A percentile compares a stretch with the other conserved stretches of the same genome.
phyloP scores from a whole-genome alignment of 2,113 vertebrate genomes.

The Prochilodus magdalenae region DNA sequence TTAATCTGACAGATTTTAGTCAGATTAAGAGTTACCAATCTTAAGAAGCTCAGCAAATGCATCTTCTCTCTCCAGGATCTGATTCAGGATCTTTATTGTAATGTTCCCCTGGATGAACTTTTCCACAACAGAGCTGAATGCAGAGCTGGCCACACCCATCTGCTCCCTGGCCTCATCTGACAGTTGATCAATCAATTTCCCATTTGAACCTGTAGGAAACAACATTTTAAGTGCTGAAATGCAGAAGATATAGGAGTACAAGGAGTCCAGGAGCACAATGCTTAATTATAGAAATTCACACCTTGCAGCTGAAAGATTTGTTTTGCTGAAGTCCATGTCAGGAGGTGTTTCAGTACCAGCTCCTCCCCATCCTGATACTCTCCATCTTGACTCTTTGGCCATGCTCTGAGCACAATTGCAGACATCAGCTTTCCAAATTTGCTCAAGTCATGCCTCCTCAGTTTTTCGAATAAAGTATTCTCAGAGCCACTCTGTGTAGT shows the following conservation, averaged over 20 bases:
- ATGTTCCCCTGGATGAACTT: slow-evolving; percentile 69
- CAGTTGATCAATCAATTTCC: slow-evolving; percentile 70
- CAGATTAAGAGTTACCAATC: slow-evolving; percentile 82
- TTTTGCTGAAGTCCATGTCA: slow-evolving; percentile 79
- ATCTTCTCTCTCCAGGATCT: slow-evolving; percentile 58
- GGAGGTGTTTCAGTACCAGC: slow-evolving; percentile 76
- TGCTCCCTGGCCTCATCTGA: slow-evolving; percentile 70
- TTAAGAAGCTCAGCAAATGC: slow-evolving; percentile 77
- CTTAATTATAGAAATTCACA: slow-evolving; percentile 44
- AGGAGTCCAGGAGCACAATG: background rate
- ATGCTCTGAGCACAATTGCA: slow-evolving; percentile 80
- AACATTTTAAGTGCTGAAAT: slow-evolving; percentile 20
- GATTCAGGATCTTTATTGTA: slow-evolving; percentile 71
- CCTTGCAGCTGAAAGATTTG: slow-evolving; percentile 80
- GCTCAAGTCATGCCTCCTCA: slow-evolving; percentile 15
- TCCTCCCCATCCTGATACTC: slow-evolving; percentile 55
- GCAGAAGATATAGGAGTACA: background rate
- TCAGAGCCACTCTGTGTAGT: slow-evolving; percentile 68
- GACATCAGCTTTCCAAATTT: slow-evolving; percentile 84
- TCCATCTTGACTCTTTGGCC: slow-evolving; percentile 71
- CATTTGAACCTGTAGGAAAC: slow-evolving; percentile 67
- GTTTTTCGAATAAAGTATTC: slow-evolving; percentile 62
- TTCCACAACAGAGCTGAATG: slow-evolving; percentile 53
- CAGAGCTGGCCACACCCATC: slow-evolving; percentile 70
- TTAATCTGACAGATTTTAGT: too few relatives aligned